Base-by-base conservation (phyloP, 2,113 vertebrate species). In the Seriola rivoliana region DNA sequence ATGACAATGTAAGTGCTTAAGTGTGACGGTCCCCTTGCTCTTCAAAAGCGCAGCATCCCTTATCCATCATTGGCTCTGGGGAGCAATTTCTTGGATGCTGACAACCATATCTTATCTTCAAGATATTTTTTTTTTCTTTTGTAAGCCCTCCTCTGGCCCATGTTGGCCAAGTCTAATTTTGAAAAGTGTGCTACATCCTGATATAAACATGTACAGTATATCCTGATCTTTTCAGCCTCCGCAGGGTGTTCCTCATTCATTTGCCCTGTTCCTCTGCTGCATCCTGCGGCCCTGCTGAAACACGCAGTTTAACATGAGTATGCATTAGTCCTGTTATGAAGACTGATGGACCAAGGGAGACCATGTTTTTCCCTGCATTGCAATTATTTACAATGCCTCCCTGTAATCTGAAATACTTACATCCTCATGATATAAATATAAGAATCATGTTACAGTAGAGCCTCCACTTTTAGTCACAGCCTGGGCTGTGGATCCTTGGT, bases 51-150 rank as follows among this genome's bases (percentile, higher is more conserved):
- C 91, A 84, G 80, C 82, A 36, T 91, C 86, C 88, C 92, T 85
- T 91, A 89, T 93, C 90, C 88, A 89, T 90, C 87, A 84, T 48
- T 65, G 85, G 70, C 92, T 93, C 92, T 78, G 71, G 92, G 90
- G 92, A 94, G 85, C 88, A 85, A 82, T 90, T 94, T 92, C 83
- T 85, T 78, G 81, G 84, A 93, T 80, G 86, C 85, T 93, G 93
- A 93, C 94, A 93, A 92, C 84, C 90, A 82, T 91, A 88, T 91
- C 91, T 91, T 88, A 85, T 92, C 83, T 89, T 75, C 34, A 54
- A 81, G 68, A 81, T 88, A 81, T 88, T 66, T 71, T 48, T 87
- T 87, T 60, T 78, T 66, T 57, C 52, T 72, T 32, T 66, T 78
- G 78, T n/a, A 70, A 80, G 69, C 14, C 62, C 44, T 78, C 50